Conservation (phyloP, 1,140 invertebrate genomes). For the Aphaenogaster ashmeadi region DNA sequence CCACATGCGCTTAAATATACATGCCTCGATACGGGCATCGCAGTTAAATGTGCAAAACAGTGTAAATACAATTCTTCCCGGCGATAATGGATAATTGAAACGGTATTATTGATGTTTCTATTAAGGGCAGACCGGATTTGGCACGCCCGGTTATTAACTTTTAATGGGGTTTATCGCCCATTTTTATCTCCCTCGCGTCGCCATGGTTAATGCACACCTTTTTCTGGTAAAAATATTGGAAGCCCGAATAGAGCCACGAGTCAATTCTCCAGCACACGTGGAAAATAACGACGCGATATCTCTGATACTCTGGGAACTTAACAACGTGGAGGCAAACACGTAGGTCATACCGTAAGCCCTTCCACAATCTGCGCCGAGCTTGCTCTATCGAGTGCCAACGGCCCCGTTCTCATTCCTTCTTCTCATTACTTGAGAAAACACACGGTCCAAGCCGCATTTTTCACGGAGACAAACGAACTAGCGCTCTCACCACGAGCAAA, state of each 20-base stretch:
- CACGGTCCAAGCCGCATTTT: constrained; percentile 56
- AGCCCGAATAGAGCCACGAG: background rate
- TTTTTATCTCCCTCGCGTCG: background rate
- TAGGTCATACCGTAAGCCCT: constrained; percentile 37
- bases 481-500: constrained; percentile 20
- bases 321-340: constrained; percentile 27
- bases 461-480: constrained; percentile 65
- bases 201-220: background rate
- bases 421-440: constrained; percentile 71
- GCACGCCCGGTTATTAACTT: background rate
- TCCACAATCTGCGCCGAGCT: constrained; percentile 27
- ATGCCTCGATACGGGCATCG: background rate
- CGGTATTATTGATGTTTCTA: background rate
- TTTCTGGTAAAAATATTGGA: background rate
- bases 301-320: constrained; percentile 3
- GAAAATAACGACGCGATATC: background rate
- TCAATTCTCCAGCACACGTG: background rate
- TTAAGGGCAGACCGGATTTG: background rate
- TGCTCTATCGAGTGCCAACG: constrained; percentile 18
- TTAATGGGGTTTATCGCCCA: background rate
- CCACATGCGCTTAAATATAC: constrained; percentile 42
- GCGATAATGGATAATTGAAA: constrained; percentile 28
- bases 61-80: background rate
- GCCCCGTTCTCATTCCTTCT: constrained; percentile 37
- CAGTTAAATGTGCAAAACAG: constrained; percentile 25